Evolutionary conservation across 1,140 invertebrate species (phyloP), one percentile per base, ranked within the genome.

Genomic region (Caenorhabditis latens): DNA sequence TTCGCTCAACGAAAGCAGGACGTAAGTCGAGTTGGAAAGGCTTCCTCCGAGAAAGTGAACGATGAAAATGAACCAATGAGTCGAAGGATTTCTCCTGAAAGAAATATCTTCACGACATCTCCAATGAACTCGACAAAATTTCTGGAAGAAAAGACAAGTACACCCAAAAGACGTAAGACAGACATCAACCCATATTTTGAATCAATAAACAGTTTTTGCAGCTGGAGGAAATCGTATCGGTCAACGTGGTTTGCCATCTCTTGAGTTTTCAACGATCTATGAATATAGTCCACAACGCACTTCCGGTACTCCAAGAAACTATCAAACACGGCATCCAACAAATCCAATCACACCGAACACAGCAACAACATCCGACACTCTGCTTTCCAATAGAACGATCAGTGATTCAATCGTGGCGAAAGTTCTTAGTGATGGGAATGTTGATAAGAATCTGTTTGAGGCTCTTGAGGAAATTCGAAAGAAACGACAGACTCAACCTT

Each of bases 71-170:
- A 46, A 11, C 71, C 40, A 0, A 46, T 8, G 53, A 24, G 24
- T n/a, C 24, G 13, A 1, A 71, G 9, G 24, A 5, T 43, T 16
- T 71, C 65, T 19, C 65, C 71, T 6, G 71, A 79, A 14, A 48
- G 42, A 24, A 50, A 21, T 24, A 24, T 9, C 8, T 79, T 50
- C 11, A 43, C 46, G 0, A 50, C 71, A 32, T 79, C 71, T 21
- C 71, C 71, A 6, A 50, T 79, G 71, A 79, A 79, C 24, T 79
- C 71, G 6, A 79, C 71, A 79, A 79, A 79, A 8, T 71, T 8
- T 75, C 43, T 21, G n/a, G 71, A 79, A 48, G 40, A 43, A 21
- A 79, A 79, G 42, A 79, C 71, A 40, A 79, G 71, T n/a, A 79
- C 71, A 8, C 71, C 71, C 8, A 79, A 79, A 50, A 48, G 71